These are phyloP conservation scores for Drosophila asahinai DNA, from an alignment of 1,140 invertebrate genomes.

Conservation along the genomic window DNA sequence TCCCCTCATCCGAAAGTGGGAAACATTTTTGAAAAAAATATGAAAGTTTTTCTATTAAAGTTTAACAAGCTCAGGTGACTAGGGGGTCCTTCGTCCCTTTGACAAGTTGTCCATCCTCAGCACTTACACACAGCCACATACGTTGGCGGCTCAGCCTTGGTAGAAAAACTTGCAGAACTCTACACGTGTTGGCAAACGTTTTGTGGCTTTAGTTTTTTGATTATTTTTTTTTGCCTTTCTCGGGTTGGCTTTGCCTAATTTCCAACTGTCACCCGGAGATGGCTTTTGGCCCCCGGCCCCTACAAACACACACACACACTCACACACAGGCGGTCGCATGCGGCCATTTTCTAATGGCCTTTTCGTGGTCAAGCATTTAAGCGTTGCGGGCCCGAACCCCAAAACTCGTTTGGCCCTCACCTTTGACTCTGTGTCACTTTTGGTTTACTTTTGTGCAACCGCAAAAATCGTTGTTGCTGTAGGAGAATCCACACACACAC, in stretches of 20 bases:
- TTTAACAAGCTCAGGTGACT: conserved; percentile 15
- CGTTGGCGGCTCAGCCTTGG: conserved; percentile 14
- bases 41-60: conserved; percentile 33
- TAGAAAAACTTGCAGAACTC: conserved; percentile 53
- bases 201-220: conserved; percentile 63
- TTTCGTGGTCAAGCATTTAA: conserved; percentile 84
- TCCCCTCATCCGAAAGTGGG: neutral
- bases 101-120: conserved; percentile 31
- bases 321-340: conserved; percentile 11
- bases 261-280: conserved; percentile 60
- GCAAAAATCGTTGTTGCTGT: conserved; percentile 71
- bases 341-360: conserved; percentile 79
- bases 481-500: conserved; percentile 43
- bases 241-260: conserved; percentile 66
- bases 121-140: conserved; percentile 15
- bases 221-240: conserved; percentile 39
- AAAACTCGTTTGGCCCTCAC: conserved; percentile 52
- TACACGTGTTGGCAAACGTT: conserved; percentile 75
- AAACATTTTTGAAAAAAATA: conserved; percentile 12
- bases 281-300: conserved; percentile 43
- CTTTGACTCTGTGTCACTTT: conserved; percentile 63
- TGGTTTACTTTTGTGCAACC: conserved; percentile 77
- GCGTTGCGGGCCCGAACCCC: conserved; percentile 53
- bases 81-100: conserved; percentile 2
- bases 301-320: conserved; percentile 22